Evolutionary conservation across 2,113 vertebrate species (phyloP).

Genomic region (Muscicapa adusta): DNA sequence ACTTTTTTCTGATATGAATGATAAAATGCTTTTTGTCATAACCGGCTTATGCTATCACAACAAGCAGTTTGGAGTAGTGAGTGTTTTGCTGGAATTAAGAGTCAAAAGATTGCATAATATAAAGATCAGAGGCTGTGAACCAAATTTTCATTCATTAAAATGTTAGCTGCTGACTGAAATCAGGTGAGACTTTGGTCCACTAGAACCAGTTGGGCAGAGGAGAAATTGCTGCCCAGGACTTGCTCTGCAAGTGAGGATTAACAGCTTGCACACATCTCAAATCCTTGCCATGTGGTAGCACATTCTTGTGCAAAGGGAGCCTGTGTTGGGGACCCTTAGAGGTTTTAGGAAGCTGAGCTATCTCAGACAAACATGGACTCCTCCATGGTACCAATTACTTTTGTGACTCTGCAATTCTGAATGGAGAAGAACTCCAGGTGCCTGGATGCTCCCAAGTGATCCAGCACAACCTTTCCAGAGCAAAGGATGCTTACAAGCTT

Average conservation of each 20-base stretch:
- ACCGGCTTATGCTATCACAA: background rate
- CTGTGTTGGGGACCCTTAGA: rapidly evolving
- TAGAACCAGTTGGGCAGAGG: background rate
- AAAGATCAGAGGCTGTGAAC: background rate
- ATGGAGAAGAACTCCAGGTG: background rate
- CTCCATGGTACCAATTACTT: background rate
- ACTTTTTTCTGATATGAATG: background rate
- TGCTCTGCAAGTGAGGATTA: background rate
- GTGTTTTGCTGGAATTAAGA: background rate
- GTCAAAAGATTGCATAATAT: background rate
- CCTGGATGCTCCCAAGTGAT: rapidly evolving
- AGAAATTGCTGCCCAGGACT: background rate
- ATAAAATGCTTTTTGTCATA: background rate
- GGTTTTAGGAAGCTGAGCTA: background rate
- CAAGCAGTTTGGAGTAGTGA: background rate
- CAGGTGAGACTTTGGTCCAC: background rate
- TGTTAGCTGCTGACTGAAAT: background rate
- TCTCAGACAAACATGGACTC: background rate
- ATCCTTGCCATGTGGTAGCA: background rate
- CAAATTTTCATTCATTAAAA: background rate
- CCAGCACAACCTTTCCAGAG: background rate
- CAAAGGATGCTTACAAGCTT: background rate
- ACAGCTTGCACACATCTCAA: background rate
- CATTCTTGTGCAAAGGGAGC: background rate
- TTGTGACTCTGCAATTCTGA: background rate